These are phyloP conservation scores for Xiphophorus maculatus DNA, from an alignment of 2,113 vertebrate species.

Conservation along the genomic window DNA sequence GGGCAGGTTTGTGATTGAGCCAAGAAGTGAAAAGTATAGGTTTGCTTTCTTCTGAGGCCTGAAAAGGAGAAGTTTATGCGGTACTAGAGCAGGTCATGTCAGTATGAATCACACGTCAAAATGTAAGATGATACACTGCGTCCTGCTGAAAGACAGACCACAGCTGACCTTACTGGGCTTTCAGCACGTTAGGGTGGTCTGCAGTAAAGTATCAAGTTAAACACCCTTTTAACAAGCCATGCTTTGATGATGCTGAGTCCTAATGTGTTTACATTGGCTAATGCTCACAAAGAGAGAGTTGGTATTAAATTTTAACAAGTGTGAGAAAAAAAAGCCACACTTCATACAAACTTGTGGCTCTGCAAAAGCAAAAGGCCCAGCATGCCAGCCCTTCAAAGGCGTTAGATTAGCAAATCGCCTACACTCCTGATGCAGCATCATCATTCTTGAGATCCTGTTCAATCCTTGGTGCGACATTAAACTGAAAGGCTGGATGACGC, in stretches of 20 bases:
- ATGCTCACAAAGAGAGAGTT: slow-evolving; percentile 6
- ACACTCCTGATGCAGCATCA: slow-evolving; percentile 38
- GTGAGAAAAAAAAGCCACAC: slow-evolving; percentile 14
- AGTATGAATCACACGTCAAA: not conserved
- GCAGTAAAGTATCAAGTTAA: slow-evolving; percentile 9
- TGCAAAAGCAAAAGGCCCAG: slow-evolving; percentile 19
- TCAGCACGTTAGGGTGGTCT: slow-evolving; percentile 40
- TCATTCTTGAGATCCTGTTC: slow-evolving; percentile 37
- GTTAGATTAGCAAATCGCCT: slow-evolving; percentile 31
- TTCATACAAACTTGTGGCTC: slow-evolving; percentile 16
- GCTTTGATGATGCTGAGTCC: slow-evolving; percentile 12
- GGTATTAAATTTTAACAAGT: slow-evolving; percentile 29
- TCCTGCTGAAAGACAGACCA: slow-evolving; percentile 33
- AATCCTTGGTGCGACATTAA: slow-evolving; percentile 35
- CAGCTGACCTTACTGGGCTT: slow-evolving; percentile 27
- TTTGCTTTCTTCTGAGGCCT: not conserved
- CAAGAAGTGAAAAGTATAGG: too few relatives aligned
- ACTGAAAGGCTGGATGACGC: slow-evolving; percentile 38
- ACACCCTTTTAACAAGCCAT: not conserved
- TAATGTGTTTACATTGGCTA: slow-evolving; percentile 26
- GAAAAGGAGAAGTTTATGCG: not conserved
- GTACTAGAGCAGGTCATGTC: not conserved
- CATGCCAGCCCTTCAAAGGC: slow-evolving; percentile 38
- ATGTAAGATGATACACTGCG: slow-evolving; percentile 35
- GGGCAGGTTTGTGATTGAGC: too few relatives aligned